Conservation (phyloP, 2,113 vertebrate species). For the Laticauda colubrina region DNA sequence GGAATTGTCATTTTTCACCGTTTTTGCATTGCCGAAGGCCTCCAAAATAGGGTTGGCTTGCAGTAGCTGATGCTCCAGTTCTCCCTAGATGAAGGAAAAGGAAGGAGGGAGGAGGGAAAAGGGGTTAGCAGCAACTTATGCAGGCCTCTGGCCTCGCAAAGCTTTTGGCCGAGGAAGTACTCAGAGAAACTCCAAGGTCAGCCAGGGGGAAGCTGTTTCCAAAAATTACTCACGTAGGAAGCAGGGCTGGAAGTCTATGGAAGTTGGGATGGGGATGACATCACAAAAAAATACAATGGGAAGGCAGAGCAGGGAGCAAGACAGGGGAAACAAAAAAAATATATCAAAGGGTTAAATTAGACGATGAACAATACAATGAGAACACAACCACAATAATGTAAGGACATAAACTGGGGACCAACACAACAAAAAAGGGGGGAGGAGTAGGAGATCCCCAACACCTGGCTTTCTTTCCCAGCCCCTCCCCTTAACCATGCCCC, state of each 20-base stretch:
- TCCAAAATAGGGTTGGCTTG: constrained; percentile 91
- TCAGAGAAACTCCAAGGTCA: not conserved
- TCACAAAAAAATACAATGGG: constrained; percentile 49
- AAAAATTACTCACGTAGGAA: constrained; percentile 69
- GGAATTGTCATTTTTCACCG: constrained; percentile 90
- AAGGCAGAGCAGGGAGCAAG: constrained; percentile 51
- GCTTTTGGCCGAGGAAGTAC: not conserved
- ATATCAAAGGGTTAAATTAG: constrained; percentile 6
- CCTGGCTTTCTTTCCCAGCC: not conserved
- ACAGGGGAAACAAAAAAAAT: not conserved
- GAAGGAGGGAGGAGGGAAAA: not conserved
- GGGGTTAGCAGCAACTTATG: not conserved
- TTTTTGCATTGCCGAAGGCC: constrained; percentile 90
- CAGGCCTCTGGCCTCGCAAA: not conserved
- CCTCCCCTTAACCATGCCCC: not conserved
- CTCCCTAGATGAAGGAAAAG: constrained; percentile 70
- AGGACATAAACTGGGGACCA: not conserved
- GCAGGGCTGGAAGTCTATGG: constrained; percentile 52
- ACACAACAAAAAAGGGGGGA: not conserved
- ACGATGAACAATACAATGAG: not conserved
- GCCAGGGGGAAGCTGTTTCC: not conserved
- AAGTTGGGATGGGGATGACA: constrained; percentile 40
- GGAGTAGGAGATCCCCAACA: not conserved
- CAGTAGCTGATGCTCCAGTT: constrained; percentile 87
- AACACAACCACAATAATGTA: not conserved